Base-by-base conservation (phyloP, 1,140 invertebrate species). In the Dolichoris vasculosae region DNA sequence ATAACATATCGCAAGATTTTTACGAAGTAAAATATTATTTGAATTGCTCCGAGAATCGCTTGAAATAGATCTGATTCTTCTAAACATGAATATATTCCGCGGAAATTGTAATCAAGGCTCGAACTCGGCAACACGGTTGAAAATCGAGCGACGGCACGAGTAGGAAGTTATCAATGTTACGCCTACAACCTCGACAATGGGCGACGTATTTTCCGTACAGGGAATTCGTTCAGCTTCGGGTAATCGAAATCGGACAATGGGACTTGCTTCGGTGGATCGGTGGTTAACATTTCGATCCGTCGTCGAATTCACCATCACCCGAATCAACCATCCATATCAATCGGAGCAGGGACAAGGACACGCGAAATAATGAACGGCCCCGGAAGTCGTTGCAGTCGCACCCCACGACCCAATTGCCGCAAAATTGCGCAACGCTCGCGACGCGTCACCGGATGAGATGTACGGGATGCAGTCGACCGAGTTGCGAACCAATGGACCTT, bases 291-390 rank as follows among this genome's bases (percentile, higher is more conserved):
- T 17, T 40, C 67, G 67, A 35, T 0, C 35, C 64, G 64, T 11
- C 64, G 8, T 35, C 64, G 30, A 69, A 11, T 26, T 46, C 43
- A 13, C 43, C 67, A 11, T 6, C 38, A 40, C 15, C 67, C 67
- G 48, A 51, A 51, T 51, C 48, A 17, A 17, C 15, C 20, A 17
- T 51, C 48, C 15, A 2, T 51, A 51, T 9, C 7, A 73, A 43
- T 17, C 9, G 69, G 69, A 73, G 69, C 69, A 43, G 32, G 69
- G 69, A 73, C 69, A 73, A 73, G 69, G 69, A 40, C 69, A 38
- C 69, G 64, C 38, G 38, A 38, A 43, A 43, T 73, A 73, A 73
- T 43, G 35, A 4, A 77, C 30, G 46, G 43, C 46, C 46, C 43
- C 75, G 75, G 75, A 77, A 77, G 17, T 32, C n/a, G 30, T 2